Evolutionary conservation across 2,888 invertebrate genomes (phyloP), one percentile per base, ranked within the genome.

Genomic region (Caenorhabditis sp.): DNA sequence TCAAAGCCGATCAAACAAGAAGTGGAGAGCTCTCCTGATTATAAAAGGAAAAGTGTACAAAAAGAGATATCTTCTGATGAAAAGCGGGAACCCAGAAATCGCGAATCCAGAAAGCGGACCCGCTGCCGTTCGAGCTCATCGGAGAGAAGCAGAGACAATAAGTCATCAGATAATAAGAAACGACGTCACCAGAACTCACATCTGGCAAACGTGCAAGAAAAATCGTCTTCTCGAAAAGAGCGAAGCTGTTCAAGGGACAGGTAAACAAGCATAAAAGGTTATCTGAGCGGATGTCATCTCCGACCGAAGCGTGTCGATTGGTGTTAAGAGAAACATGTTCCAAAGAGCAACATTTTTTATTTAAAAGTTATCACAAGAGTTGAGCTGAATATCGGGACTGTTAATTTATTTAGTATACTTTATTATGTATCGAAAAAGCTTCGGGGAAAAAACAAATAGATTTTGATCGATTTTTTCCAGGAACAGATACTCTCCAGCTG

Each of bases 1-100:
- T 49, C 74, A 8, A 74, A 64, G 51, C 64, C 44, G 28, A n/a
- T 77, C 22, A 70, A 77, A 12, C 19, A 63, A 22, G 77, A 77
- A 24, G 69, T 63, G 22, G 61, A 63, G 35, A 51, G 49, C n/a
- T 69, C 77, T 0, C 44, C 63, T 5, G 77, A 77, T 28, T 59
- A 61, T 41, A 58, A 59, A 22, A 54, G 28, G 26, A 77, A 54
- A n/a, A 61, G 54, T n/a, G 56, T 76, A 26, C 68, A 76, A 35
- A 26, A 59, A 22, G 76, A 76, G 41, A 8, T 51, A 6, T 14
- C 59, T 19, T 77, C 76, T 12, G 69, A 61, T 7, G 49, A 56
- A 0, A 64, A 79, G 38, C 64, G 64, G 49, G 64, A 64, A 19
- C n/a, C 7, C 8, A 26, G 44, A 28, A 35, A 31, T 7, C 35